Base-by-base conservation (phyloP, 2,113 vertebrate genomes). In the Onychostoma macrolepis region DNA sequence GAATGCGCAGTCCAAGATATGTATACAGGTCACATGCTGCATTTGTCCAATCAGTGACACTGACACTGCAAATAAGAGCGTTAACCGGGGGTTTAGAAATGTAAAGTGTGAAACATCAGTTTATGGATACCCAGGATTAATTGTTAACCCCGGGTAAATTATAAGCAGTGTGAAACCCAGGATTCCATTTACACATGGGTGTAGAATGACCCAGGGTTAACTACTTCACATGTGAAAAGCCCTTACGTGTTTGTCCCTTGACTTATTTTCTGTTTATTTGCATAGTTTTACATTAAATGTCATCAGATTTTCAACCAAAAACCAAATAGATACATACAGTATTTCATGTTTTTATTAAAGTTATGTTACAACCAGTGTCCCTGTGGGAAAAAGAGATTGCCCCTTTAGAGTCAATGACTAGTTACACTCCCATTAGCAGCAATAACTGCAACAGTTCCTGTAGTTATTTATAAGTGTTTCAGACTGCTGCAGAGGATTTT, bases 361-460 rank as follows among this genome's bases (percentile, higher is more conserved):
- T 69, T 33, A 48, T 78, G 3, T 28, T 30, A 77, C 43, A 26
- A 15, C 3, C 45, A 26, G 24, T 45, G 11, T n/a, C 24, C 41
- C 41, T 17, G 5, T 45, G 72, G n/a, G 24, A 41, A 17, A 48
- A 78, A 48, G 0, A 53, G 26, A 77, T 8, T 1, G 10, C 26
- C 7, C 3, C 19, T n/a, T 50, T 77, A 50, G 33, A 72, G 43
- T 53, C 75, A 28, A 1, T 21, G 75, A 53, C 26, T 78, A 53
- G 45, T 53, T 33, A 21, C 75, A 78, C 45, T 21, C 15, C 45
- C 26, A 53, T 30, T 53, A 53, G 26, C 10, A 53, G 26, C 26
- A 78, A 28, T 78, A 53, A 78, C 75, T 50, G 75, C 75, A 53
- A 78, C 45, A 72, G 17, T 38, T 38, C 19, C 69, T 72, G 65